Base-by-base conservation (phyloP, 2,797 vertebrate species). In the Discoglossus pictus region DNA sequence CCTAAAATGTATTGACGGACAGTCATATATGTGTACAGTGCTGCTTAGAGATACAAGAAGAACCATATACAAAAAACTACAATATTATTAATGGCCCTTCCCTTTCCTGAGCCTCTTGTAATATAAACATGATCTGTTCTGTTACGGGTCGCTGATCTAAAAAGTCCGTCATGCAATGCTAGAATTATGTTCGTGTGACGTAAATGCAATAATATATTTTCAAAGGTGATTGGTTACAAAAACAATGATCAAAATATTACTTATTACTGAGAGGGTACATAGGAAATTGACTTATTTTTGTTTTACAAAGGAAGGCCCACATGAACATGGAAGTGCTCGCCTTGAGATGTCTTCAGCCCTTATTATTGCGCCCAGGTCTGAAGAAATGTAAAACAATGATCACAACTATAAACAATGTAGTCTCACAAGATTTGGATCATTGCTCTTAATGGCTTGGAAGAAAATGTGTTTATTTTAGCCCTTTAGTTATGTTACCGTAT, bases 361-460 rank as follows among this genome's bases (percentile, higher is more conserved):
- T 65, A 31, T 54, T 36, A 65, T 52, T 23, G 31, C 34, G 8
- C 5, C 36, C 5, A 31, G 40, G 12, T 54, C 16, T 42, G n/a
- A 11, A 21, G 8, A 23, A 39, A 46, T 38, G 50, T 16, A 55
- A 31, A 8, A 31, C 27, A 31, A 31, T 31, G 27, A 31, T 31
- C 8, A 31, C 4, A 31, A 31, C 43, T 55, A 20, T 25, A 24
- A 60, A 43, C 20, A 68, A 35, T 43, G 23, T 16, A 53, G 38
- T 35, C 39, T 47, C 40, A 20, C 15, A 25, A 38, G 48, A 38
- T 35, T 11, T 52, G 40, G 50, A 43, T 25, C n/a, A 54, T 21
- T 47, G 52, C 16, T 56, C 47, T 55, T 46, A 43, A 52, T 39
- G 27, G 42, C 44, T 43, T 68, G 48, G 50, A 68, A 13, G 31